These are phyloP conservation scores for Antitype chi DNA, from an alignment of 2,888 invertebrate genomes.

Conservation along the genomic window DNA sequence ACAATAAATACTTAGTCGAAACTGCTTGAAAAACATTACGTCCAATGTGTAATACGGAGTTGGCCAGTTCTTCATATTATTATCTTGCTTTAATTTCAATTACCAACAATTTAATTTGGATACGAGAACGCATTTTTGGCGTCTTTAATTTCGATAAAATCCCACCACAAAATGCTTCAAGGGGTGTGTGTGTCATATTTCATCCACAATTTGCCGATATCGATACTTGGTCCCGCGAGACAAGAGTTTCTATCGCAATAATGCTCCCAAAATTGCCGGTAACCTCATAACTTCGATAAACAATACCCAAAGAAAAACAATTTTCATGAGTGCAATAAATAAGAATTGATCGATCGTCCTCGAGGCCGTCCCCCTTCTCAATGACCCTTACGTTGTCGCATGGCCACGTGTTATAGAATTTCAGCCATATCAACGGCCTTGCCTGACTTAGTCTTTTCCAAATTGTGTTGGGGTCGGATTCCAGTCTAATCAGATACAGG, in stretches of 20 bases:
- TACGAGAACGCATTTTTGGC: background rate
- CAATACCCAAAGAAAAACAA: constrained; percentile 49
- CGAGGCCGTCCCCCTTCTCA: constrained; percentile 41
- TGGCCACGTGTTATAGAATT: constrained; percentile 31
- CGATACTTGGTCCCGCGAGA: constrained; percentile 28
- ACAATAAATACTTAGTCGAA: too few species aligned
- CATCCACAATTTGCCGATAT: constrained; percentile 37
- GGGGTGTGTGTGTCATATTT: constrained; percentile 15
- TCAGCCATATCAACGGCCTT: too few species aligned
- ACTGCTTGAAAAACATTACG: background rate
- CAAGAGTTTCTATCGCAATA: constrained; percentile 29
- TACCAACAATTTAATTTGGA: background rate
- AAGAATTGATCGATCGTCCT: constrained; percentile 53
- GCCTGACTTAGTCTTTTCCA: too few species aligned
- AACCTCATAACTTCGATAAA: constrained; percentile 42
- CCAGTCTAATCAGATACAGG: too few species aligned
- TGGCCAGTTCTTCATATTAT: background rate
- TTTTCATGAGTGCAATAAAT: constrained; percentile 53
- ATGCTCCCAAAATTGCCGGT: constrained; percentile 36
- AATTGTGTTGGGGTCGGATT: too few species aligned
- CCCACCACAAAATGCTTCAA: background rate
- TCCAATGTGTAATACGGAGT: background rate
- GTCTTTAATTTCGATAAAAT: constrained; percentile 16
- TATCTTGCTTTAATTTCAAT: background rate
- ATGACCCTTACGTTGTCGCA: constrained; percentile 54